phyloP scores from a whole-genome alignment of 2,888 invertebrate species.

The Lochmaea crataegi region DNA sequence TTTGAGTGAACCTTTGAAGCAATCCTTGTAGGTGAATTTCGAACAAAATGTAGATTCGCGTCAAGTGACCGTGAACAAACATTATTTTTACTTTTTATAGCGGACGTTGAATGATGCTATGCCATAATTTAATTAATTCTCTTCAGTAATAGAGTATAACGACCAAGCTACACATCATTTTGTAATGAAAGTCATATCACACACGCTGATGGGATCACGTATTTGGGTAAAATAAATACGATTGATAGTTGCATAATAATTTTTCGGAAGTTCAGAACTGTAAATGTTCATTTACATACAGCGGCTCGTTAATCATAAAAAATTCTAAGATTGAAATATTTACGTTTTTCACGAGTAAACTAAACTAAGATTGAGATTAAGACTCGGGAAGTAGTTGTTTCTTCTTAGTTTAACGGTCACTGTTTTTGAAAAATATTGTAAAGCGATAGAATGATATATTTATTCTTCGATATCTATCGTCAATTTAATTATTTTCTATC shows the following conservation, averaged over 20 bases:
- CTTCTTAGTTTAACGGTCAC: no score
- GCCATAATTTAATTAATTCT: conserved; percentile 24
- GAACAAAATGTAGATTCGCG: background rate
- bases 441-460: no score
- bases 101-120: conserved; percentile 21
- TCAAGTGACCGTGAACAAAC: conserved; percentile 6
- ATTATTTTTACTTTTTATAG: conserved; percentile 22
- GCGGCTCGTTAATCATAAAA: background rate
- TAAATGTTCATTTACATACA: conserved; percentile 9
- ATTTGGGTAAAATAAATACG: conserved; percentile 7
- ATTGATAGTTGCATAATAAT: conserved; percentile 18
- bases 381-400: no score
- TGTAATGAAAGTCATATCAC: conserved; percentile 9
- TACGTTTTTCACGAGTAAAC: no score
- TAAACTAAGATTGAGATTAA: no score
- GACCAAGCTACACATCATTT: conserved; percentile 3
- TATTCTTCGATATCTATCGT: no score
- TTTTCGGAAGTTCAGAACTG: conserved; percentile 5
- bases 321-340: background rate
- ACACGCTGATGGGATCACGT: conserved; percentile 6
- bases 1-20: background rate
- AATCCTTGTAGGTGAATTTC: background rate
- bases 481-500: no score
- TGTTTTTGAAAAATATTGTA: no score
- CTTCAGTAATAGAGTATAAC: conserved; percentile 14